Percentiles rank a stretch among this genome's conserved stretches.
Evolutionary conservation across 2,888 invertebrate species (phyloP).

Genomic region (Drosophila fulvimacula): DNA sequence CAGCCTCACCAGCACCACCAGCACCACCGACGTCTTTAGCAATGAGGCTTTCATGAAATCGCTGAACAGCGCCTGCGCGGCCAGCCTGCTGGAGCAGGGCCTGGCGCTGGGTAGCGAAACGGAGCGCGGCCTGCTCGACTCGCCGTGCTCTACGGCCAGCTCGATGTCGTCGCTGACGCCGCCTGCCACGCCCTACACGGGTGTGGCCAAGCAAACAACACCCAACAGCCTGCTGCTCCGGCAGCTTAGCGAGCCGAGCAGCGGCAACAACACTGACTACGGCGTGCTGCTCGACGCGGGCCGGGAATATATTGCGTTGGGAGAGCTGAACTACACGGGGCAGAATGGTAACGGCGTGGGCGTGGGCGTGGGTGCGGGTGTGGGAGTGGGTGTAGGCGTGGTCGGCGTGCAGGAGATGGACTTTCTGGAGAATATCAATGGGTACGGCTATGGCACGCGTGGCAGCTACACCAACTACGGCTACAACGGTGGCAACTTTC

Average conservation of each 20-base stretch:
- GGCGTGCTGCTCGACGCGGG: constrained; percentile 76
- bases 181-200: constrained; percentile 82
- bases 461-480: constrained; percentile 39
- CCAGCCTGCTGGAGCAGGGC: constrained; percentile 74
- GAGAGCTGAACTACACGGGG: constrained; percentile 63
- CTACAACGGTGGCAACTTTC: constrained; percentile 21
- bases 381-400: constrained; percentile 15
- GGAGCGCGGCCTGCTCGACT: constrained; percentile 77
- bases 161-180: constrained; percentile 83
- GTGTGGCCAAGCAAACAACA: constrained; percentile 24
- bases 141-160: constrained; percentile 83
- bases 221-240: constrained; percentile 64
- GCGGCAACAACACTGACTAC: constrained; percentile 59
- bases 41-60: constrained; percentile 82
- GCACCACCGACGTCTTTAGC: constrained; percentile 70
- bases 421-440: constrained; percentile 66
- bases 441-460: constrained; percentile 50
- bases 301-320: constrained; percentile 76
- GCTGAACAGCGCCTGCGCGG: constrained; percentile 79
- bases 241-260: constrained; percentile 66
- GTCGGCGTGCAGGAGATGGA: constrained; percentile 59
- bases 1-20: constrained; percentile 32
- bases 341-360: constrained; percentile 18
- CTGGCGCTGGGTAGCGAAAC: constrained; percentile 54
- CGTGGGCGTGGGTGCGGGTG: constrained; percentile 2